Percentiles rank a stretch among this genome's conserved stretches.
Conservation (phyloP, 1,140 invertebrate genomes). For the Rhagoletis zephyria region DNA sequence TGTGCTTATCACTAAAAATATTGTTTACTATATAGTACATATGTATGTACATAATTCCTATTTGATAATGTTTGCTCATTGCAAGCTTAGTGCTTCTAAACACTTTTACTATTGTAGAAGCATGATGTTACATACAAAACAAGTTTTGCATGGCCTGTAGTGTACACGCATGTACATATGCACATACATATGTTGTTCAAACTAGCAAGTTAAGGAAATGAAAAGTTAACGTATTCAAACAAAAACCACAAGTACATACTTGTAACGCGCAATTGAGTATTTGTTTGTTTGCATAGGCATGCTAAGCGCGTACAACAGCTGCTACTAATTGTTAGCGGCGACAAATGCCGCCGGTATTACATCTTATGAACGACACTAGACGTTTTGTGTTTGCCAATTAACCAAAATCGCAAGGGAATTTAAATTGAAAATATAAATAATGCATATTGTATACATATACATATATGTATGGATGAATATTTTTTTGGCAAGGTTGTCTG, state of each 20-base stretch:
- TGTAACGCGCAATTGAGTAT: not conserved
- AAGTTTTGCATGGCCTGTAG: not conserved
- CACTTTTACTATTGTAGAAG: not conserved
- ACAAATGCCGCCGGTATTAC: not conserved
- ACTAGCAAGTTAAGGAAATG: slow-evolving; percentile 10
- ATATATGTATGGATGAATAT: not conserved
- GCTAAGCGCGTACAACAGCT: slow-evolving; percentile 4
- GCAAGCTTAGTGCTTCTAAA: not conserved
- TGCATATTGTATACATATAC: not conserved
- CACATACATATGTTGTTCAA: not conserved
- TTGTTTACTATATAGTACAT: slow-evolving; percentile 17
- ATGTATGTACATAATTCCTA: not conserved
- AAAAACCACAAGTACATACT: not conserved
- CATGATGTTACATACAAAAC: not conserved
- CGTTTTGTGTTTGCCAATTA: not conserved
- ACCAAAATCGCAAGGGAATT: not conserved
- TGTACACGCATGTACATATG: not conserved
- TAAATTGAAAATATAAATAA: slow-evolving; percentile 18
- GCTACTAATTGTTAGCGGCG: not conserved
- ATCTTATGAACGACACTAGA: not conserved
- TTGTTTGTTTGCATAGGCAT: not conserved
- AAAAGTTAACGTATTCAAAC: slow-evolving; percentile 33
- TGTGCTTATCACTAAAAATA: slow-evolving; percentile 3
- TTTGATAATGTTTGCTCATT: too few species aligned
- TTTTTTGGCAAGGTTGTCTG: not conserved